Evolutionary conservation across 2,888 invertebrate species (phyloP), one percentile per base, ranked within the genome.

Genomic region (Bombylius major): DNA sequence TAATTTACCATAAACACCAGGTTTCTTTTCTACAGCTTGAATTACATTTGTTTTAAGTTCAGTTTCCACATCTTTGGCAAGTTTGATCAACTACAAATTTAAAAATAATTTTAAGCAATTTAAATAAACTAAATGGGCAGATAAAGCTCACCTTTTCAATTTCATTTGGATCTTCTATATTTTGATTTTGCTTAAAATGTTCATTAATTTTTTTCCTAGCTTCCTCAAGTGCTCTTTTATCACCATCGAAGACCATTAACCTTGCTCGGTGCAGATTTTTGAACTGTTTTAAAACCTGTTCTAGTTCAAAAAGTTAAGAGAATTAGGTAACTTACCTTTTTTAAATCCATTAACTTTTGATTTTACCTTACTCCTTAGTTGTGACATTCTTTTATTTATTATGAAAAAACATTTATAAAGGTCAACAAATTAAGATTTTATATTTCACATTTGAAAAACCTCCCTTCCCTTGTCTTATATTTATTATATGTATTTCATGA

Each of bases 171-270:
- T 87, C 80, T 5, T 73, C 73, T 31, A 86, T 76, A 65, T 77
- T 65, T 67, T 79, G 83, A 68, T 86, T 80, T 69, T 86, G 86
- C 61, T 72, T 78, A 70, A 82, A 91, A 66, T 85, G 85, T 52
- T 83, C 81, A 70, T 90, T 89, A 58, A 91, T 88, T 75, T 82
- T 83, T n/a, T 74, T 63, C 64, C 89, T 78, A 3, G 81, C 81
- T 61, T 80, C 83, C 58, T 68, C 65, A 47, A 89, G 71, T 0
- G 88, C 84, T 58, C 67, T 69, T 13, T 72, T 65, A 69, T 90
- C 89, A 13, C 80, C 86, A 54, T 77, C 68, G 70, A 90, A 90
- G 23, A 86, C 80, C 58, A 72, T 73, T 62, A 81, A 68, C 55
- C 89, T 76, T 0, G 88, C 82, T 63, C 79, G 79, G 66, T 90